phyloP scores from a whole-genome alignment of 2,797 vertebrate genomes.

The Ataeniobius toweri region DNA sequence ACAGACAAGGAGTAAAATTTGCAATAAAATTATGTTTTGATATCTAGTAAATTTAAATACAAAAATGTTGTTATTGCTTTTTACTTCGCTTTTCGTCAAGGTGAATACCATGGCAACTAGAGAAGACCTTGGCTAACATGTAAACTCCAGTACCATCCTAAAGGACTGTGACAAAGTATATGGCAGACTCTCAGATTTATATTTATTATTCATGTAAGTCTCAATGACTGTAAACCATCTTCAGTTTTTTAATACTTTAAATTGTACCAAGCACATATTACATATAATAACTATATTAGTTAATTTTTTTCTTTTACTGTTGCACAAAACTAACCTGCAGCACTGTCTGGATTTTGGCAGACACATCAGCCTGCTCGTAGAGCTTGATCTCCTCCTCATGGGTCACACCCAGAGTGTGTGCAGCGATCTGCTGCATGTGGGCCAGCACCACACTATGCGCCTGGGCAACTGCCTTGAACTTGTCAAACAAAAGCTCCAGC shows the following conservation, averaged over 20 bases:
- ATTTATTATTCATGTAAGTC: neutral
- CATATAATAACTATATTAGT: neutral
- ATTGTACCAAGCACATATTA: neutral
- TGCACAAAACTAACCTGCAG: constrained; percentile 86
- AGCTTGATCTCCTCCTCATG: constrained; percentile 90
- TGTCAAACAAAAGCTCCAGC: constrained; percentile 94
- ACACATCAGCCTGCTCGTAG: constrained; percentile 97
- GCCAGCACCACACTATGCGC: constrained; percentile 91
- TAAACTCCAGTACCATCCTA: neutral
- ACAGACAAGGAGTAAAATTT: neutral
- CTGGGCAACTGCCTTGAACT: constrained; percentile 94
- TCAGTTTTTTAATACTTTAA: neutral
- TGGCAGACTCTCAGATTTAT: neutral
- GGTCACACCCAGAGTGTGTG: constrained; percentile 78
- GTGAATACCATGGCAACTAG: neutral
- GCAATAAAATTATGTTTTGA: neutral
- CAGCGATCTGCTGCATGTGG: constrained; percentile 88
- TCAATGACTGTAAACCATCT: neutral
- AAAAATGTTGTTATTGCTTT: neutral
- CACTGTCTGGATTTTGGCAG: constrained; percentile 96
- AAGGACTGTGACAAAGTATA: neutral
- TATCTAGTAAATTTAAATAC: neutral
- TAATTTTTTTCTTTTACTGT: neutral
- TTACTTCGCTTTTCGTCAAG: neutral
- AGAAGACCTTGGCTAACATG: neutral